Evolutionary conservation across 2,888 invertebrate genomes (phyloP), one percentile per base, ranked within the genome.

Genomic region (Bombylius major): DNA sequence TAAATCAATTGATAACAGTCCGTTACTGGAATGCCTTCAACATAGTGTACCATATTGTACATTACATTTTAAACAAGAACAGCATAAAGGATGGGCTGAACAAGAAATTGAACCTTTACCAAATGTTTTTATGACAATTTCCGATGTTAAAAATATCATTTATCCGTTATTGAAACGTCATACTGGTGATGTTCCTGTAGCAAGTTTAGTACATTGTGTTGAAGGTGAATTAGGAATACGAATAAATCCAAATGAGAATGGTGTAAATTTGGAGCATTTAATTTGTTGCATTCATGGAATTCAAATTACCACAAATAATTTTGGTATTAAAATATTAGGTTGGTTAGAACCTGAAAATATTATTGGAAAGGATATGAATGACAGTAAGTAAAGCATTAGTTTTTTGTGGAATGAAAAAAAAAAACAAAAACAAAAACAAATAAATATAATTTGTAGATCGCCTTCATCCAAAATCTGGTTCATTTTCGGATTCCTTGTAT

Each of bases 191-290:
- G 70, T 75, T 58, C 75, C 75, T 0, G 67, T 75, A 6, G 67
- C 73, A 11, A 73, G 73, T 9, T 61, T 75, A 50, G 65, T 73
- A 5, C 70, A 73, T 58, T 75, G 75, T 60, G 69, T 75, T 55
- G 67, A 72, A 59, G 69, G 66, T 0, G 69, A 73, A 54, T 57
- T 74, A 11, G 68, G 68, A 52, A 66, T 67, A 36, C 63, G 67
- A 54, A 68, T 75, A 7, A 60, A 60, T 0, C 59, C 66, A 9
- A 69, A 74, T 55, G 81, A 81, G 5, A 79, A 75, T 57, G 92
- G 93, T 5, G 93, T 94, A 14, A 86, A 92, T 1, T 72, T 97
- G 56, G 97, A 97, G 70, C 88, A 96, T 75, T 76, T 97, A 55
- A 81, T 97, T 34, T 86, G 91, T 52, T 91, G 90, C 70, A 81